phyloP scores from a whole-genome alignment of 1,140 invertebrate species.

The Choristoneura fumiferana region DNA sequence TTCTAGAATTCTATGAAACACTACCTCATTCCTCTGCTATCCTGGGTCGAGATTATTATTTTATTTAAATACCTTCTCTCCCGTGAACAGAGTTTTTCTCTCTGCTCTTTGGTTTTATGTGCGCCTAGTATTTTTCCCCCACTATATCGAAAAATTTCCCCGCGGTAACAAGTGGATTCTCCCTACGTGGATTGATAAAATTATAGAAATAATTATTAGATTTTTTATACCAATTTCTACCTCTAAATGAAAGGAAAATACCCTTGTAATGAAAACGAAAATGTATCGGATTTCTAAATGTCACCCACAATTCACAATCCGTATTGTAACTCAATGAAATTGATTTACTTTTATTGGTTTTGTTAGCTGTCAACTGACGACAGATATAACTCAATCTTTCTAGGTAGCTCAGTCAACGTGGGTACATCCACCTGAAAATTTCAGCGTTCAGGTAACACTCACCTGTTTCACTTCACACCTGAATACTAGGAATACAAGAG shows the following conservation, averaged over 20 bases:
- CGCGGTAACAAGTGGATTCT: slow-evolving; percentile 23
- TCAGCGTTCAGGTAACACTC: slow-evolving; percentile 37
- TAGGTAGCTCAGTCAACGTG: background rate
- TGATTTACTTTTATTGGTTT: no score
- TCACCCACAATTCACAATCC: no score
- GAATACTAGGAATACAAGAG: slow-evolving; percentile 49
- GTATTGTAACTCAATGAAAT: no score
- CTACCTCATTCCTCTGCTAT: slow-evolving; percentile 21
- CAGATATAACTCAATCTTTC: background rate
- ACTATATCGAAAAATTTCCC: slow-evolving; percentile 47
- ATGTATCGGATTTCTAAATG: no score
- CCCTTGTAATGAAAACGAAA: no score
- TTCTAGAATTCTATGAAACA: slow-evolving; percentile 31
- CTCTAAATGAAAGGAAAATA: no score
- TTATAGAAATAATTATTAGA: no score
- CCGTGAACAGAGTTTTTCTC: slow-evolving; percentile 9
- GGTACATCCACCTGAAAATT: slow-evolving; percentile 22
- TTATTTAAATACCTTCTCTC: slow-evolving; percentile 40
- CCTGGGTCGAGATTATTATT: slow-evolving; percentile 42
- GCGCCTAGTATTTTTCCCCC: slow-evolving; percentile 49
- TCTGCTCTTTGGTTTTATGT: slow-evolving; percentile 28
- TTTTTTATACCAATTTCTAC: no score
- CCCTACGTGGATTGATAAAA: slow-evolving; percentile 24
- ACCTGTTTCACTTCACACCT: slow-evolving; percentile 57
- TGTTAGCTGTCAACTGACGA: no score